Evolutionary conservation across 2,113 vertebrate species (phyloP).

Genomic region (Callocephalon fimbriatum): DNA sequence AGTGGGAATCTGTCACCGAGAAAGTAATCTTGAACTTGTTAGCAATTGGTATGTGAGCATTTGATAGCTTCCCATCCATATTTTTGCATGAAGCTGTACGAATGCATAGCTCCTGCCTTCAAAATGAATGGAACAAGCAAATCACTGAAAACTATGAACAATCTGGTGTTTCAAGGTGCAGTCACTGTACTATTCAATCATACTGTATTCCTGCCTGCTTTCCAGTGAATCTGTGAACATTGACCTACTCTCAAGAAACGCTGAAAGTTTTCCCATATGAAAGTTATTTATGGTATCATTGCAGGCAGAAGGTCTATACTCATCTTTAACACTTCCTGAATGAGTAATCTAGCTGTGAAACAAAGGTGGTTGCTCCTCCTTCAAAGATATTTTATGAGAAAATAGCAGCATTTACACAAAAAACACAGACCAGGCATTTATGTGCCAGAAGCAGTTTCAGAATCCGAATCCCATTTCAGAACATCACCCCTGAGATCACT

Average conservation of each 20-base stretch:
- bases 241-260: not conserved
- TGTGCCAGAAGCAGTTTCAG: not conserved
- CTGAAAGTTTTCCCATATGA: not conserved
- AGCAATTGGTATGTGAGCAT: not conserved
- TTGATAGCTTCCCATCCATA: not conserved
- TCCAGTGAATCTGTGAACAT: not conserved
- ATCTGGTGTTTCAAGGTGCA: not conserved
- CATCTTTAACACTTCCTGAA: not conserved
- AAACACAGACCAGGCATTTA: not conserved
- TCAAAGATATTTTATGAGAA: not conserved
- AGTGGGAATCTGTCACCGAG: not conserved
- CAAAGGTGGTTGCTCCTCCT: not conserved
- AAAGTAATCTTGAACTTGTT: not conserved
- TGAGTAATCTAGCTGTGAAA: not conserved
- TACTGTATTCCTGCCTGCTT: not conserved
- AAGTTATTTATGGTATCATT: not conserved
- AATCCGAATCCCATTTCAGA: slow-evolving; percentile 9
- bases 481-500: slow-evolving; percentile 17
- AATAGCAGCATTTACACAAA: not conserved
- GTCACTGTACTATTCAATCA: not conserved
- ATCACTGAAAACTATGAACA: not conserved
- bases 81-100: not conserved
- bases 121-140: not conserved
- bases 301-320: not conserved
- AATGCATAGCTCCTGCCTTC: not conserved